Base-by-base conservation (phyloP, 2,797 vertebrate genomes). In the Manis javanica region DNA sequence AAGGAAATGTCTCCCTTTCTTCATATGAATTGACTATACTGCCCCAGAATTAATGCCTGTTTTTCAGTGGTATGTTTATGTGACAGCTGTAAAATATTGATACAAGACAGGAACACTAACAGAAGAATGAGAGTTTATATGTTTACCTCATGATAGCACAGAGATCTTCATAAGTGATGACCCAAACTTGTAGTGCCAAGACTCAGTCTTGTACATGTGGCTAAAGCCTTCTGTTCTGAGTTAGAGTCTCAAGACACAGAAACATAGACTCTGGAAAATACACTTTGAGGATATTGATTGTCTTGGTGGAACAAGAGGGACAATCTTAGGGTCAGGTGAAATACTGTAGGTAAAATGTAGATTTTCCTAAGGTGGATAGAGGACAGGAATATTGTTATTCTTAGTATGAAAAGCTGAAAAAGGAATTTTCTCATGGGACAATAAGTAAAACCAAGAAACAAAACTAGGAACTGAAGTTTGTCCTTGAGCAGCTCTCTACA, bases 281-380 rank as follows among this genome's bases (percentile, higher is more conserved):
- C 6, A 92, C 46, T 94, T 96, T 81, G 29, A 95, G 46, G 63
- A 93, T 87, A 72, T 19, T 79, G 19, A 91, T 63, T 93, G 13
- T 87, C 59, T 53, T 93, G 7, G 63, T 90, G 3, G 16, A 87
- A 95, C 9, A 91, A 81, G 13, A 59, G 53, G 26, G 64, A 87
- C 24, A 92, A 87, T 87, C 23, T 10, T 81, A 81, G 2, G 14
- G 14, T 66, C 23, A 90, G 46, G 23, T 37, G 11, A 97, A 90
- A 3, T 2, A 11, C 8, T 46, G 16, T 34, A 87, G 24, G 4
- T 71, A 88, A 91, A 95, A 5, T 46, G 1, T 72, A 77, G 11
- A 26, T 72, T 71, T 87, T 51, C 31, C 29, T 53, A 83, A 72
- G 16, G 42, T n/a, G 2, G 51, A 10, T 37, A 12, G 31, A 77